Conservation (phyloP, 2,888 invertebrate species). For the Andrena bucephala region DNA sequence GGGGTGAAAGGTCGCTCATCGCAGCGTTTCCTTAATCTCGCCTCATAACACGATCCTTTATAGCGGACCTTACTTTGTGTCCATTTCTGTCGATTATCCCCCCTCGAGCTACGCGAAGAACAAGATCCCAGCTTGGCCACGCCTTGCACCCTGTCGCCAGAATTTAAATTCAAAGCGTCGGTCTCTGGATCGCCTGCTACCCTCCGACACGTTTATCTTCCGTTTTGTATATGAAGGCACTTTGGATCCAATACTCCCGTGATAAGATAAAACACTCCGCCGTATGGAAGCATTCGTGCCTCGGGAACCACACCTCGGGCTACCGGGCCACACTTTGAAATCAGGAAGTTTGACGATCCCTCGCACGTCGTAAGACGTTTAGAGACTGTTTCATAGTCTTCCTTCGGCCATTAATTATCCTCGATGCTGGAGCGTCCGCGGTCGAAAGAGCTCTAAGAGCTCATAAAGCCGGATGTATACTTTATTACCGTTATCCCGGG, state of each 20-base stretch:
- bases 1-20: background rate
- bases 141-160: background rate
- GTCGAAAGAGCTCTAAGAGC: background rate
- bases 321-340: background rate
- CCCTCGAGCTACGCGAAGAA: too few relatives aligned
- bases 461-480: background rate
- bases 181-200: background rate
- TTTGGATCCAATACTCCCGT: background rate
- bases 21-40: background rate
- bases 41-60: background rate
- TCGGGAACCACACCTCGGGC: background rate
- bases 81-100: background rate
- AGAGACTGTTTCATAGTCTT: background rate
- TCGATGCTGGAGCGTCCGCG: background rate
- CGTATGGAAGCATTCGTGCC: background rate
- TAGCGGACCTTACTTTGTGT: background rate
- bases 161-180: background rate
- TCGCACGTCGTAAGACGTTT: background rate
- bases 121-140: too few relatives aligned
- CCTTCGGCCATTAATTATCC: conserved; percentile 11
- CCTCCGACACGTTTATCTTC: background rate
- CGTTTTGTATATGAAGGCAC: background rate
- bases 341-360: conserved; percentile 1
- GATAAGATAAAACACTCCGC: background rate
- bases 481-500: background rate